Base-by-base conservation (phyloP, 2,113 vertebrate species). In the Trinectes maculatus region DNA sequence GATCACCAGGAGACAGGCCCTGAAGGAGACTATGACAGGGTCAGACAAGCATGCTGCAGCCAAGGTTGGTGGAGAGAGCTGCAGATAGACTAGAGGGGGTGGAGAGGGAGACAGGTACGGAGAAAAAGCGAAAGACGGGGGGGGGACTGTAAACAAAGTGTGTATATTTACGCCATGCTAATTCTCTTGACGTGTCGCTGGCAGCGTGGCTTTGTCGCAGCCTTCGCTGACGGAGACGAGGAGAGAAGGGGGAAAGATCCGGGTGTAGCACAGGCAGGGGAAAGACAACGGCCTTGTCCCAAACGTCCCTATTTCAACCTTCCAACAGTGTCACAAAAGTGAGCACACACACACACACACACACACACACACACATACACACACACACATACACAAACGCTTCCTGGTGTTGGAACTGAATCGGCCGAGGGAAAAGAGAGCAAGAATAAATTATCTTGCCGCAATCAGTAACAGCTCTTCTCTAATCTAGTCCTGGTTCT, bases 391-490 rank as follows among this genome's bases (percentile, higher is more conserved):
- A 12, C 19, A 71, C 24, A 64, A 49, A 47, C 40, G 33, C 28
- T 31, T 53, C 13, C 52, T 68, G 49, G 46, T 6, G 9, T 29
- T 43, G 16, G 75, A 73, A 82, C 68, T 44, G 49, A 78, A 71
- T 58, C 34, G 18, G 49, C 66, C 49, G 66, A 40, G 56, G 52
- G 46, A 48, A 55, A 8, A 54, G 52, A 80, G 59, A 75, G 70
- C 53, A 63, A 61, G 71, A 79, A 85, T 85, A 84, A 87, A 89
- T 86, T 64, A 85, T 84, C 74, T 75, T 54, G 49, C 62, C 42
- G 52, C 70, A 87, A 84, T 82, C 75, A 85, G 71, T 83, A 87
- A 88, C 76, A 86, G 81, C 84, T 82, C 62, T 42, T 74, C 71
- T 78, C 77, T 80, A 86, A 90, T 83, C 44, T 52, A 76, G 75